Evolutionary conservation across 2,888 invertebrate genomes (phyloP).

Genomic region (Sympetrum striolatum): DNA sequence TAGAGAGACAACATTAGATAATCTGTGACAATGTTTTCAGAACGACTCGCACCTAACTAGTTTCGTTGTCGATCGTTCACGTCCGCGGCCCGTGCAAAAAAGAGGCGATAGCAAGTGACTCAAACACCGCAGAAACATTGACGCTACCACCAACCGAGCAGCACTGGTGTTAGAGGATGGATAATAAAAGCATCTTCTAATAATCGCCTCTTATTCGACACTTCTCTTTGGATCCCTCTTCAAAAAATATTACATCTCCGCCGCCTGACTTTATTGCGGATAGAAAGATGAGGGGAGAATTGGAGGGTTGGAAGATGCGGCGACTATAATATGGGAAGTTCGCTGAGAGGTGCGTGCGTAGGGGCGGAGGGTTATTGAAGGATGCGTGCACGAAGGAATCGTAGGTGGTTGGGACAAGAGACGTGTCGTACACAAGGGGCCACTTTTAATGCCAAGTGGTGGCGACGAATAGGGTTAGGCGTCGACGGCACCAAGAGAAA

Average conservation of each 20-base stretch:
- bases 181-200: background rate
- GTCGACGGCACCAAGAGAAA: background rate
- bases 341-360: background rate
- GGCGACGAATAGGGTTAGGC: background rate
- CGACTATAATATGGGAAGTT: background rate
- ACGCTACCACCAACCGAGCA: no score
- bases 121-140: no score
- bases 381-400: background rate
- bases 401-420: background rate
- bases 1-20: no score
- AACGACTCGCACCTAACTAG: no score
- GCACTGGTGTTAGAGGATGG: background rate
- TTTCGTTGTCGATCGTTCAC: no score
- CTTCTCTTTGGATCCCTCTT: background rate
- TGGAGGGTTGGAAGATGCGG: background rate
- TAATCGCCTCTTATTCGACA: background rate
- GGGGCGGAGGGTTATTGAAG: background rate
- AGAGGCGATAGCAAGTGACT: no score
- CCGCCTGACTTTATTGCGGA: slow-evolving; percentile 18
- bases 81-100: no score
- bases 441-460: background rate
- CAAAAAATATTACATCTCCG: background rate
- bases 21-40: no score
- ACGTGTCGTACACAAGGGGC: no score
- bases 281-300: background rate